A percentile compares a stretch with the other conserved stretches of the same genome.
phyloP scores from a whole-genome alignment of 2,888 invertebrate genomes.

The Cheiracanthium punctorium region DNA sequence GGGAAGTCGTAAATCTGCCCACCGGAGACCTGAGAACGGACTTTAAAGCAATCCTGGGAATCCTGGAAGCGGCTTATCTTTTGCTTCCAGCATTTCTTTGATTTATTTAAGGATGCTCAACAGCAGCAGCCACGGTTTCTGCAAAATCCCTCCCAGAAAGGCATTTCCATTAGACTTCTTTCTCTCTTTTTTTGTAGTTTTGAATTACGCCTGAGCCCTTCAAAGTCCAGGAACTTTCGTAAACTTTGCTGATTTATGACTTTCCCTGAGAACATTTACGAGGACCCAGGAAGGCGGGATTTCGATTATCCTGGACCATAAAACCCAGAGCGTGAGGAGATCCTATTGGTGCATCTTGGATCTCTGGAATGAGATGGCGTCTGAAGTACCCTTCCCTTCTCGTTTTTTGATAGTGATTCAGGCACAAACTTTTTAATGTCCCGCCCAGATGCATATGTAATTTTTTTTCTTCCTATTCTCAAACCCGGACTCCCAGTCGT shows the following conservation, averaged over 20 bases:
- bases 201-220: slow-evolving; percentile 23
- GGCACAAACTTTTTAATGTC: not conserved
- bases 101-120: slow-evolving; percentile 22
- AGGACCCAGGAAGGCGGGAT: slow-evolving; percentile 46
- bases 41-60: slow-evolving; percentile 33
- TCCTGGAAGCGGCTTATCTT: slow-evolving; percentile 23
- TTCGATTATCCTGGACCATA: slow-evolving; percentile 47
- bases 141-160: not conserved
- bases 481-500: not conserved
- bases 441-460: slow-evolving; percentile 6
- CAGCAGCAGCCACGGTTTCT: slow-evolving; percentile 24
- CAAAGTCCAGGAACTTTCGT: slow-evolving; percentile 16
- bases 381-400: not conserved
- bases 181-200: too few relatives aligned
- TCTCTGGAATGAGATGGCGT: not conserved
- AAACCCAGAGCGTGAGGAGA: not conserved
- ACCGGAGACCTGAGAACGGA: slow-evolving; percentile 11
- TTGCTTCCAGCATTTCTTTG: slow-evolving; percentile 23
- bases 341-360: not conserved
- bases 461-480: not conserved
- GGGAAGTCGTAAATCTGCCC: slow-evolving; percentile 26
- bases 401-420: not conserved
- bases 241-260: slow-evolving; percentile 27
- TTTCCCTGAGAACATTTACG: slow-evolving; percentile 19
- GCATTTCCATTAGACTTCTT: not conserved